Percentiles rank a stretch among this genome's conserved stretches.
phyloP scores from a whole-genome alignment of 1,140 invertebrate genomes.

The Drosophila carrolli region DNA sequence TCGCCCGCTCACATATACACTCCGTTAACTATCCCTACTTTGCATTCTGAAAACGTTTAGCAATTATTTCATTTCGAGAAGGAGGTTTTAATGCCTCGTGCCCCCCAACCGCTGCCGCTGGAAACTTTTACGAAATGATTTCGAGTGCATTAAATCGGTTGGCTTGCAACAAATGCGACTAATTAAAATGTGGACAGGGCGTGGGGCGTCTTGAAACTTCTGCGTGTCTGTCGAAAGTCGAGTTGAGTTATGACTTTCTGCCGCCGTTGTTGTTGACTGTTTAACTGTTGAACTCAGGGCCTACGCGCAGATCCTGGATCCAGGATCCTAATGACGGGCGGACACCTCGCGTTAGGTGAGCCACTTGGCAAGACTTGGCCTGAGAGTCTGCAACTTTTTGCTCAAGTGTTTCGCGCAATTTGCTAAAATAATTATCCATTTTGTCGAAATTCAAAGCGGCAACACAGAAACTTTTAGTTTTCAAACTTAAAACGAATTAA shows the following conservation, averaged over 20 bases:
- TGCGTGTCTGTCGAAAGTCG: slow-evolving; percentile 28
- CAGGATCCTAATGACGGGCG: slow-evolving; percentile 3
- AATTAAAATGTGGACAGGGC: slow-evolving; percentile 74
- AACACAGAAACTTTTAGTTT: slow-evolving; percentile 73
- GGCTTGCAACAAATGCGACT: slow-evolving; percentile 78
- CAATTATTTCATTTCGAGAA: slow-evolving; percentile 72
- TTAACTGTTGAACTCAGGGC: slow-evolving; percentile 36
- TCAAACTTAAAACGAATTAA: slow-evolving; percentile 72
- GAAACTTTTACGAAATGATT: slow-evolving; percentile 73
- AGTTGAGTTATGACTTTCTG: slow-evolving; percentile 56
- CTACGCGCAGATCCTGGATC: not conserved
- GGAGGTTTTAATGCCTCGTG: slow-evolving; percentile 16
- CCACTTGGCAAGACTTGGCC: slow-evolving; percentile 30
- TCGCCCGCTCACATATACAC: slow-evolving; percentile 14
- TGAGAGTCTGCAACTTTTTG: slow-evolving; percentile 37
- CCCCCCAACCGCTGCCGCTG: not conserved
- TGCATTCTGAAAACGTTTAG: slow-evolving; percentile 71
- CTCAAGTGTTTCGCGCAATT: slow-evolving; percentile 68
- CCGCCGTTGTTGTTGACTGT: slow-evolving; percentile 37
- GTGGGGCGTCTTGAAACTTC: slow-evolving; percentile 33
- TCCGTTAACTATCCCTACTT: slow-evolving; percentile 49
- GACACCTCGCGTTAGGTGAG: slow-evolving; percentile 13
- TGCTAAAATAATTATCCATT: slow-evolving; percentile 81
- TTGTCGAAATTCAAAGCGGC: slow-evolving; percentile 69
- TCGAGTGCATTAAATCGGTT: slow-evolving; percentile 80